These are phyloP conservation scores for Gallinago paraguaiae DNA, from an alignment of 2,113 vertebrate species.

Conservation along the genomic window DNA sequence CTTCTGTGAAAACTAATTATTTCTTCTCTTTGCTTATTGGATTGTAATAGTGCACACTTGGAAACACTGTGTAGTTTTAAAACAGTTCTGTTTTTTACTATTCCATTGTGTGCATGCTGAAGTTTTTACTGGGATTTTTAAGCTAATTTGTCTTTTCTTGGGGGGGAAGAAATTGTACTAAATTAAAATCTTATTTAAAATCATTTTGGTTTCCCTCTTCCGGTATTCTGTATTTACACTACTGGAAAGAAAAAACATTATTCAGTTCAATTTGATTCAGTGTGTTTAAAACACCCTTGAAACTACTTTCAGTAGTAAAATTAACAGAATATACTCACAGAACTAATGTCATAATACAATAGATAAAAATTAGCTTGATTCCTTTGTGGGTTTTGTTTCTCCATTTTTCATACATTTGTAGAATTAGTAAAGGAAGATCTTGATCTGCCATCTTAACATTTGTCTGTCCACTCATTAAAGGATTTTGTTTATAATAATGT, in stretches of 20 bases:
- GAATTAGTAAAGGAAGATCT: not conserved
- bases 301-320: not conserved
- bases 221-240: not conserved
- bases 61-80: conserved; percentile 32
- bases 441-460: not conserved
- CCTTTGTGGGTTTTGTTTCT: not conserved
- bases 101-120: not conserved
- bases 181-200: not conserved
- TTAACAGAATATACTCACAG: not conserved
- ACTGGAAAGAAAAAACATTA: not conserved
- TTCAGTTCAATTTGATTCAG: not conserved
- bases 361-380: not conserved
- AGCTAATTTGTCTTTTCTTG: not conserved
- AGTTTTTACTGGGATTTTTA: not conserved
- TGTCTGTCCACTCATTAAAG: not conserved
- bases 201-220: not conserved
- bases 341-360: not conserved
- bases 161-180: not conserved
- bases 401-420: not conserved
- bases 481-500: not conserved
- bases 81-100: not conserved
- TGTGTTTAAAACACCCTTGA: not conserved
- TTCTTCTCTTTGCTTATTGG: conserved; percentile 68
- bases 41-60: conserved; percentile 19
- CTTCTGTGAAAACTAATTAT: conserved; percentile 74